Conservation (phyloP, 2,888 invertebrate genomes). For the Pseudococcus jackbeardsleyi region DNA sequence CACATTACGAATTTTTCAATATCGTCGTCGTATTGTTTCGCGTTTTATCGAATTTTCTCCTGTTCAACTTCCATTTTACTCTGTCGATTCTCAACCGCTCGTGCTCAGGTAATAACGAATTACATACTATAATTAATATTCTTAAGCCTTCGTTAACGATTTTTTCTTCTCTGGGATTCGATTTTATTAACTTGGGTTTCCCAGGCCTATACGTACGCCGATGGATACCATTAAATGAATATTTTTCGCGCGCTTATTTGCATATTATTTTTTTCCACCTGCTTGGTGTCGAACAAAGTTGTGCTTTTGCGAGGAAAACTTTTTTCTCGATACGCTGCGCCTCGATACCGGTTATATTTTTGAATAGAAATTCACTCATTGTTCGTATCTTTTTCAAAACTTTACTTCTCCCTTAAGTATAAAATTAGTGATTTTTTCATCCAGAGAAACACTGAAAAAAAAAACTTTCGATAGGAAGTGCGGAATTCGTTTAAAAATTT, state of each 20-base stretch:
- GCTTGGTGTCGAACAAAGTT: slow-evolving; percentile 10
- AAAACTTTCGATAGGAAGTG: slow-evolving; percentile 4
- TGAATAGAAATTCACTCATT: slow-evolving; percentile 17
- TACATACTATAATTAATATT: slow-evolving; percentile 20
- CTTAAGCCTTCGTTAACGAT: not conserved
- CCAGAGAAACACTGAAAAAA: not conserved
- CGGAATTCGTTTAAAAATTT: slow-evolving; percentile 39
- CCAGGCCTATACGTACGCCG: not conserved
- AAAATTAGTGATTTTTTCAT: slow-evolving; percentile 15
- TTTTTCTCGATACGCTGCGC: not conserved
- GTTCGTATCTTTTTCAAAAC: slow-evolving; percentile 41
- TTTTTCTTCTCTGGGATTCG: not conserved
- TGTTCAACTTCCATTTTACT: slow-evolving; percentile 9
- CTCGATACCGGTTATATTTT: slow-evolving; percentile 24
- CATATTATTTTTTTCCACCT: slow-evolving; percentile 35
- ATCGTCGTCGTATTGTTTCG: slow-evolving; percentile 5
- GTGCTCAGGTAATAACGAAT: slow-evolving; percentile 35
- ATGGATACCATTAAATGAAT: not conserved
- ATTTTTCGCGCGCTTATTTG: slow-evolving; percentile 23
- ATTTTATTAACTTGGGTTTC: not conserved
- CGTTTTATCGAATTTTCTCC: not conserved
- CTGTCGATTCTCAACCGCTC: not conserved
- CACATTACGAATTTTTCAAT: not conserved
- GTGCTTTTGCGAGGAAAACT: slow-evolving; percentile 18
- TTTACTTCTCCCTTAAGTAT: slow-evolving; percentile 34